These are phyloP conservation scores for Neosilurus mollespiculum DNA, from an alignment of 2,797 vertebrate species.

Conservation along the genomic window DNA sequence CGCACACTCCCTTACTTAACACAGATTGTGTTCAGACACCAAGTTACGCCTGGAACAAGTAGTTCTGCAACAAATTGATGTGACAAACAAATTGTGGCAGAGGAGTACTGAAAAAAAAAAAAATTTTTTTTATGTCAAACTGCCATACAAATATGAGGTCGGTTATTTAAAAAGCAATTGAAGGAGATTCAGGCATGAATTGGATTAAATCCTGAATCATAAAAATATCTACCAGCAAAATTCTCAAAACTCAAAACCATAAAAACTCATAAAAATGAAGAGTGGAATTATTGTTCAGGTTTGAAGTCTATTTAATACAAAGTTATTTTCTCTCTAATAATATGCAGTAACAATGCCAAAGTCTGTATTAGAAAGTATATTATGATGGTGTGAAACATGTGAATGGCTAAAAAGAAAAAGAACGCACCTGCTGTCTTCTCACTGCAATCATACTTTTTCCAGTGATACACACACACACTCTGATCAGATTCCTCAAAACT, in stretches of 20 bases:
- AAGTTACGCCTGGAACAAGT: too few relatives aligned
- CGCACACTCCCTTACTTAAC: too few relatives aligned
- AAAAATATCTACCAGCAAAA: background rate
- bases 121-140: too few relatives aligned
- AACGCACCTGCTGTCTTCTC: slow-evolving; percentile 33
- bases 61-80: too few relatives aligned
- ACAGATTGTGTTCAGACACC: too few relatives aligned
- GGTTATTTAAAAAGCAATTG: too few relatives aligned
- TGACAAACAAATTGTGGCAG: too few relatives aligned
- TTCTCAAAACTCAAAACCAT: too few relatives aligned
- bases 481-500: background rate
- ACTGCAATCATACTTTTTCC: background rate
- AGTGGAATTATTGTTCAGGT: background rate
- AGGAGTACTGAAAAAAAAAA: too few relatives aligned
- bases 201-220: background rate
- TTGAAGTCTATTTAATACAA: background rate
- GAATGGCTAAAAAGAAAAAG: background rate
- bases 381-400: background rate
- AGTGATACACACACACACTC: background rate
- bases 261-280: background rate
- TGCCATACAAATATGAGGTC: background rate
- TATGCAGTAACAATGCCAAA: background rate
- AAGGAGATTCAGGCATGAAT: background rate
- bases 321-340: background rate
- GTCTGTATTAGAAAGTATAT: background rate